These are phyloP conservation scores for Muricea muricata DNA, from an alignment of 92 coral and sea anemone genomes.

Conservation along the genomic window DNA sequence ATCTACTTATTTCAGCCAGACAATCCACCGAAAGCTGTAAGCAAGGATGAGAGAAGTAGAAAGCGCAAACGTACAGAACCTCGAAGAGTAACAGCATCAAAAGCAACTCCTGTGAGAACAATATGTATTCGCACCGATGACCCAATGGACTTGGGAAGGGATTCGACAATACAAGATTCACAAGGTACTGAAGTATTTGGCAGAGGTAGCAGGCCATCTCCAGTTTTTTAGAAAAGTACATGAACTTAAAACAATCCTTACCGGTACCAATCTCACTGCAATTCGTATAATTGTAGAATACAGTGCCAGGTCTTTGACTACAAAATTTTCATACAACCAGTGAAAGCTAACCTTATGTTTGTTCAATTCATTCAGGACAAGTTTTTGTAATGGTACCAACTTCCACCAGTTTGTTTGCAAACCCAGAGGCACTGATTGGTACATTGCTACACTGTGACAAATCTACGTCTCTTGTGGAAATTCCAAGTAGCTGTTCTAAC, in stretches of 20 bases:
- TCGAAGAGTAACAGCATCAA: slow-evolving; percentile 28
- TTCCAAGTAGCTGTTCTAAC: background rate
- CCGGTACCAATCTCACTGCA: too few species aligned
- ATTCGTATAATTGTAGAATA: background rate
- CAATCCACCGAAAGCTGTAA: background rate
- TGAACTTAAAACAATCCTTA: too few species aligned
- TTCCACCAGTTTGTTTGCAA: slow-evolving; percentile 21
- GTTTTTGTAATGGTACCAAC: slow-evolving; percentile 37
- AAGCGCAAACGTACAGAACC: slow-evolving; percentile 38
- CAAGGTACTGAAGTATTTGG: slow-evolving; percentile 25
- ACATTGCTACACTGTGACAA: background rate
- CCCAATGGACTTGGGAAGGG: slow-evolving; percentile 1
- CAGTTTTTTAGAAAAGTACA: too few species aligned
- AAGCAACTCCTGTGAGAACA: slow-evolving; percentile 2
- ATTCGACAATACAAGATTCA: background rate
- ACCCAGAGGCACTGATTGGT: slow-evolving; percentile 8
- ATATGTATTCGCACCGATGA: slow-evolving; percentile 32
- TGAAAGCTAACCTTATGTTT: background rate
- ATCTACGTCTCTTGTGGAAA: slow-evolving; percentile 37
- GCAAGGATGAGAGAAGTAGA: slow-evolving; percentile 32
- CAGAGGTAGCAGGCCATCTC: background rate
- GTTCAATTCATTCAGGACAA: slow-evolving; percentile 3
- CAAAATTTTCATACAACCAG: background rate
- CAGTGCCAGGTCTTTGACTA: too few species aligned
- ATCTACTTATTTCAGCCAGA: slow-evolving; percentile 9